Evolutionary conservation across 1,140 invertebrate genomes (phyloP), one percentile per base, ranked within the genome.

Genomic region (Adoxophyes honmai): DNA sequence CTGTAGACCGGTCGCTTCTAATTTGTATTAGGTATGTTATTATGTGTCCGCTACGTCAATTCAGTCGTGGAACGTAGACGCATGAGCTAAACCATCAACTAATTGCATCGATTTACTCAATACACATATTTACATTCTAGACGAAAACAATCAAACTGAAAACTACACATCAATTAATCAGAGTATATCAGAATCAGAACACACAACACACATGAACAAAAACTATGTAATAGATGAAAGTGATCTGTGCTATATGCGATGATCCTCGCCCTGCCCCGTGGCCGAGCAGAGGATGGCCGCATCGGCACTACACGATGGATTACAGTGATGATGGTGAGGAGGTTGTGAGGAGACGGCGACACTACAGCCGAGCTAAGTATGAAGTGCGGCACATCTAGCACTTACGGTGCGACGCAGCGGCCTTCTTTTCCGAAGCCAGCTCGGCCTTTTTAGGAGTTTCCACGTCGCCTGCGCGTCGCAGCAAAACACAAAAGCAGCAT

Each of bases 401-500:
- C 85, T 88, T 88, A 88, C 85, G 84, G 78, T 87, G 85, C 54
- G 85, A 84, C 62, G 75, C 62, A 61, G 79, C 65, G 52, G 78
- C 62, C 70, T 88, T 88, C 81, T 86, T 86, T 71, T 88, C 85
- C 73, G 82, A 71, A 76, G 78, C 73, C 81, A 82, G 79, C 75
- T 86, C 85, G 75, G 59, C 67, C 78, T 88, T 88, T 85, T 84
- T 88, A 83, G 80, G 80, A 60, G 80, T 80, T 65, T 88, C 85
- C 81, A 85, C 80, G 75, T 88, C 85, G 78, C 85, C 85, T 88
- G 85, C 57, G 58, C 57, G 69, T 70, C 73, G 70, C 75, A 68
- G 72, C 69, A 82, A 86, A 83, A 86, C 78, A 88, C 82, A 86
- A 88, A 86, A 88, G 80, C 82, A 83, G 70, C 71, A 88, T 88